Conservation (phyloP, 2,797 vertebrate species). For the Intellagama lesueurii region DNA sequence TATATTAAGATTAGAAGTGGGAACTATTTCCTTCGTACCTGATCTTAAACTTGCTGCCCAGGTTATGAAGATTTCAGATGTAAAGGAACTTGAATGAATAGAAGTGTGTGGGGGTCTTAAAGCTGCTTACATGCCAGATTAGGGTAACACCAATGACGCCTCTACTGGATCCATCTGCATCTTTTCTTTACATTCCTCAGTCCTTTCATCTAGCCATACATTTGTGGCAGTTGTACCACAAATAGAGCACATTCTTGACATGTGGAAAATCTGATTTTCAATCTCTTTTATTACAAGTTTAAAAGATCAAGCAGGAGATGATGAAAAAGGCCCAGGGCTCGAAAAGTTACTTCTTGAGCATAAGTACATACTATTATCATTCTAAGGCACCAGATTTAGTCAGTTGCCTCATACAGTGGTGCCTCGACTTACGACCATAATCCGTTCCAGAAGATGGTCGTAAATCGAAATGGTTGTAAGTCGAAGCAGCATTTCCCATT, state of each 20-base stretch:
- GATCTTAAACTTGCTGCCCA: conserved; percentile 31
- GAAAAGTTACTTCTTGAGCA: too few species aligned
- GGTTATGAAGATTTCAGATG: conserved; percentile 14
- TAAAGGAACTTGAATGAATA: conserved; percentile 11
- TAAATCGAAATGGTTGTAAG: too few species aligned
- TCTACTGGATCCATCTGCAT: not conserved
- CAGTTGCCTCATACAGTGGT: too few species aligned
- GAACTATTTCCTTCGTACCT: not conserved
- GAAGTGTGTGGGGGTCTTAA: not conserved
- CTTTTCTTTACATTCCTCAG: not conserved
- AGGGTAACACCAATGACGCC: not conserved
- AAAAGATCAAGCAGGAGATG: not conserved
- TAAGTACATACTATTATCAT: too few species aligned
- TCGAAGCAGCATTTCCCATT: too few species aligned
- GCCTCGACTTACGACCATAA: too few species aligned
- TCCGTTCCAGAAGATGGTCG: too few species aligned
- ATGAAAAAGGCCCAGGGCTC: too few species aligned
- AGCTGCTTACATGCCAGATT: not conserved
- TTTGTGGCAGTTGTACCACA: not conserved
- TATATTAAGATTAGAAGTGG: not conserved
- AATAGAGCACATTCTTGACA: not conserved
- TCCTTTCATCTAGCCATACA: not conserved
- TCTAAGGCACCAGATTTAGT: too few species aligned
- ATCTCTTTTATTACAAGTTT: not conserved
- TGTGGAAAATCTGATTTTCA: too few species aligned